Percentiles rank a stretch among this genome's conserved stretches.
Conservation (phyloP, 2,113 vertebrate species). For the Oxyruncus cristatus region DNA sequence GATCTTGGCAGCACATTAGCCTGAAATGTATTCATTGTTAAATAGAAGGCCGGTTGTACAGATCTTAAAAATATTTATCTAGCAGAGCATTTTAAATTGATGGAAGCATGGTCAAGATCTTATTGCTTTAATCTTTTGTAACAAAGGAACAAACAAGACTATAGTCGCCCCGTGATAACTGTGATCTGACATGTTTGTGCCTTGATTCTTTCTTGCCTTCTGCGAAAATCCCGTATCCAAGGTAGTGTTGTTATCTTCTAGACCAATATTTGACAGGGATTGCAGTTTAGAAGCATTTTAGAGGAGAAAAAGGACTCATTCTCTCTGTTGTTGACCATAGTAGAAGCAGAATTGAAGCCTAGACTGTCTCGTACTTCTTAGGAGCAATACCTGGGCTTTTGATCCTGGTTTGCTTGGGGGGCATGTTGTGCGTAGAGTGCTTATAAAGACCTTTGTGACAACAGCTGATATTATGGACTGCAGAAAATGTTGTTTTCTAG, state of each 20-base stretch:
- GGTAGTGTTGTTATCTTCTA: not conserved
- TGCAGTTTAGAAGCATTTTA: not conserved
- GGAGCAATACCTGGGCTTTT: not conserved
- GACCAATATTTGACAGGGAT: not conserved
- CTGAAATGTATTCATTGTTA: slow-evolving; percentile 61
- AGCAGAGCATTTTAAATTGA: slow-evolving; percentile 18
- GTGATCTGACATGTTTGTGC: not conserved
- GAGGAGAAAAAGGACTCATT: not conserved
- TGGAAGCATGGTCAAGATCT: not conserved
- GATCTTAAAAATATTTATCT: slow-evolving; percentile 66
- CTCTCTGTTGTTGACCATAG: not conserved
- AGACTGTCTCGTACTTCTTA: not conserved
- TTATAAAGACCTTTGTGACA: not conserved
- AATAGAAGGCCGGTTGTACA: slow-evolving; percentile 23
- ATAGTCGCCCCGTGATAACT: not conserved
- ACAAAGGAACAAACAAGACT: not conserved
- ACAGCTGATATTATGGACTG: not conserved
- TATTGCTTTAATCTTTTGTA: not conserved
- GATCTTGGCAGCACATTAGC: slow-evolving; percentile 20
- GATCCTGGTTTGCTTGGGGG: not conserved
- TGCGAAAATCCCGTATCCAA: not conserved
- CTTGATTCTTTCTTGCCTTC: not conserved
- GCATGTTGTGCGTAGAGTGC: not conserved
- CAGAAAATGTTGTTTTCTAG: not conserved
- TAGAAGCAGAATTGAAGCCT: not conserved